phyloP scores from a whole-genome alignment of 2,113 vertebrate species.

The Colinus virginianus region DNA sequence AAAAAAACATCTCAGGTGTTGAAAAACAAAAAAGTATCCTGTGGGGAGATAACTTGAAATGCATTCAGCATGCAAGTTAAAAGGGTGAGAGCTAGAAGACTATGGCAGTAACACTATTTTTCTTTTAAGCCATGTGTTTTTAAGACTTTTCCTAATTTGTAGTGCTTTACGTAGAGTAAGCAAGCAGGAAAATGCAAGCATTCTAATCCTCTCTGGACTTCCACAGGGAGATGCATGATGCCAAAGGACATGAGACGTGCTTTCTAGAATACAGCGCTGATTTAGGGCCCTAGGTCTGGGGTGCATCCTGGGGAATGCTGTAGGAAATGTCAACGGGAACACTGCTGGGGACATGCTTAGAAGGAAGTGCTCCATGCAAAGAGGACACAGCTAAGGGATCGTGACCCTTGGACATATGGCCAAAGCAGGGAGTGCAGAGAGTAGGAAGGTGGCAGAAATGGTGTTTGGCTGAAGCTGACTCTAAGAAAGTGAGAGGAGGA shows the following conservation, averaged over 20 bases:
- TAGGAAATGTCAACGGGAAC: neutral
- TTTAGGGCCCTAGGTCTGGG: neutral
- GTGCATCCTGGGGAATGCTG: neutral
- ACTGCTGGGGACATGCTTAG: neutral
- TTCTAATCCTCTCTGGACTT: neutral
- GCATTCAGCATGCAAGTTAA: neutral
- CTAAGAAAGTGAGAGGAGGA: neutral
- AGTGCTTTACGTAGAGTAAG: neutral
- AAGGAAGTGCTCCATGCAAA: neutral
- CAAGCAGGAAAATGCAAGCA: neutral
- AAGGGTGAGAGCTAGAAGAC: neutral
- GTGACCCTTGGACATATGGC: fast-evolving
- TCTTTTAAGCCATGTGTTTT: neutral
- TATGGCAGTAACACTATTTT: neutral
- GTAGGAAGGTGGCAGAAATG: neutral
- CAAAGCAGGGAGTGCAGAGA: neutral
- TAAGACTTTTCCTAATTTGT: neutral
- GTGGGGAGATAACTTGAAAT: neutral
- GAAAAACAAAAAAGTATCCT: neutral
- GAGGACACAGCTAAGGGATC: neutral
- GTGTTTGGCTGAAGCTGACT: neutral
- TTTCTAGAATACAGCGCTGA: neutral
- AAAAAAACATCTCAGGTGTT: neutral
- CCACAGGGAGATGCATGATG: neutral
- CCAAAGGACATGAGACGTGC: fast-evolving